Evolutionary conservation across 1,140 invertebrate species (phyloP).

Genomic region (Drosophila fuyamai): DNA sequence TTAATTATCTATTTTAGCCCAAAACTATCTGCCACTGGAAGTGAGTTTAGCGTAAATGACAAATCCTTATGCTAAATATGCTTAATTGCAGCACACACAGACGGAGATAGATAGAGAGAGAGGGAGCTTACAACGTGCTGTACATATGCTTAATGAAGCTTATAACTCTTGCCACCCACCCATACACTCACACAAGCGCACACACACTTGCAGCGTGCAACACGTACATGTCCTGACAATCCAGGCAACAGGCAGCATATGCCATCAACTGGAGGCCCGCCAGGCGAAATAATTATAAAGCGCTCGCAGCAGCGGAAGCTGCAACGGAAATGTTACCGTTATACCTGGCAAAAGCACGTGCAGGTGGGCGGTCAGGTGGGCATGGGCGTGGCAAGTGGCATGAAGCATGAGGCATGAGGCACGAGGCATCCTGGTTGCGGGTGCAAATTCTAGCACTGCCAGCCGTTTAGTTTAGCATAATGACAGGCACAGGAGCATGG

Average conservation of each 20-base stretch:
- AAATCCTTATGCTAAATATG: slow-evolving; percentile 84
- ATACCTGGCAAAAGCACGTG: slow-evolving; percentile 77
- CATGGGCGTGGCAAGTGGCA: slow-evolving; percentile 3
- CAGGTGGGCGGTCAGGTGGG: slow-evolving; percentile 7
- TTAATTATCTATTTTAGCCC: slow-evolving; percentile 72
- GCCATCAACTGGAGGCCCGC: slow-evolving; percentile 77
- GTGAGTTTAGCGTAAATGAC: slow-evolving; percentile 73
- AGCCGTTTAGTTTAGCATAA: slow-evolving; percentile 83
- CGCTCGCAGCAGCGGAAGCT: slow-evolving; percentile 77
- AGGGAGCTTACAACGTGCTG: slow-evolving; percentile 72
- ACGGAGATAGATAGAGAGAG: slow-evolving; percentile 15
- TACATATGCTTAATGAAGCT: slow-evolving; percentile 84
- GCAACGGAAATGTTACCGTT: slow-evolving; percentile 82
- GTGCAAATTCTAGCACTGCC: slow-evolving; percentile 82
- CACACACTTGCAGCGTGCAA: slow-evolving; percentile 58
- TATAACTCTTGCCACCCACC: slow-evolving; percentile 62
- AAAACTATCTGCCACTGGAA: slow-evolving; percentile 5
- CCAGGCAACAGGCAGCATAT: slow-evolving; percentile 82
- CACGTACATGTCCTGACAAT: slow-evolving; percentile 77
- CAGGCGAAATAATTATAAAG: slow-evolving; percentile 83
- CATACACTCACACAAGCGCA: no score
- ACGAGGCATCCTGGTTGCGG: slow-evolving; percentile 55
- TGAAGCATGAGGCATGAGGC: not conserved
- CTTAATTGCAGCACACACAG: slow-evolving; percentile 75
- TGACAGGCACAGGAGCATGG: slow-evolving; percentile 70